Base-by-base conservation (phyloP, 2,888 invertebrate genomes). In the Caenorhabditis wallacei region DNA sequence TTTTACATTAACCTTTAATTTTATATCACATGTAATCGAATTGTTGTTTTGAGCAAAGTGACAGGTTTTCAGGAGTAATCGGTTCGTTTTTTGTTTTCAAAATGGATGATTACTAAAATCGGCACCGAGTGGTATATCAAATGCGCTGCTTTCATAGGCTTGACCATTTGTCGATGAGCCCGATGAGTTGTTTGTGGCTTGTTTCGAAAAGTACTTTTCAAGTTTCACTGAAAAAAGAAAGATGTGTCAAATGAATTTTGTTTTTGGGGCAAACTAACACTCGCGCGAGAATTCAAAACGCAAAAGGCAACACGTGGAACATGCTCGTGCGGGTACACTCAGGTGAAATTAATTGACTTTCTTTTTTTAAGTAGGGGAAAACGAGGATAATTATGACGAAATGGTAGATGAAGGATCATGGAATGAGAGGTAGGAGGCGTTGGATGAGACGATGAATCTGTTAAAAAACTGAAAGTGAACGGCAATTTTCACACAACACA, bases 201-300 rank as follows among this genome's bases (percentile, higher is more conserved):
- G 88, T 68, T 92, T 92, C 26, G 90, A 89, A 85, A 92, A 92
- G 80, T 92, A 92, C 81, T 92, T 92, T 86, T 92, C 92, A 59
- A 92, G 85, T 82, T 92, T 92, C 30, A 91, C 91, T 92, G 85
- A 84, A 90, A 89, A 66, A 18, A 61, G 22, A 13, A 30, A 16
- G 0, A 37, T 8, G 18, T 8, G 11, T 13, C 1, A 71, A 46
- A 48, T n/a, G 30, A 35, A 8, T 35, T 56, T n/a, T 16, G 30
- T 8, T 16, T 8, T 48, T 48, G n/a, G 1, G 18, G 46, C 16
- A 54, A 59, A 63, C 63, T 63, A 66, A 66, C 48, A 51, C 35
- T 48, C 35, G 30, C 66, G 48, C 66, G 48, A n/a, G 4, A 40
- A 13, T 20, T 40, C 20, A 20, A 18, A 18, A 63, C 24, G 46